These are phyloP conservation scores for Brachypterus glaber DNA, from an alignment of 2,888 invertebrate species.

Conservation along the genomic window DNA sequence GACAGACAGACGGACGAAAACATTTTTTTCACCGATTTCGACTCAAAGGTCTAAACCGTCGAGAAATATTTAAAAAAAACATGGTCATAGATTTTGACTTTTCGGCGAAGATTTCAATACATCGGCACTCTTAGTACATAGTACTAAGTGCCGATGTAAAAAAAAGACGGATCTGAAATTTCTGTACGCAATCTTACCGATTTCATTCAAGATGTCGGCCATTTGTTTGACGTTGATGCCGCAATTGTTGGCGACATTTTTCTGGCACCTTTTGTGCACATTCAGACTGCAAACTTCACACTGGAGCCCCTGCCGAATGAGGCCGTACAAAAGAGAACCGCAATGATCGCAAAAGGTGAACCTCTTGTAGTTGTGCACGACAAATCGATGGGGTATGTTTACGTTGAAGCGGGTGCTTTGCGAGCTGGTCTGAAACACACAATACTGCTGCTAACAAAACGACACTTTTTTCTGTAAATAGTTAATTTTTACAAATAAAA, in stretches of 20 bases:
- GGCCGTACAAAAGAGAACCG: slow-evolving; percentile 92
- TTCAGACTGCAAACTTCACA: slow-evolving; percentile 95
- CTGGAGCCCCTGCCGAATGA: slow-evolving; percentile 92
- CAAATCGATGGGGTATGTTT: slow-evolving; percentile 95
- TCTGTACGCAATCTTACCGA: slow-evolving; percentile 62
- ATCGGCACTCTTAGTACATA: too few relatives aligned
- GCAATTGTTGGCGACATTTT: slow-evolving; percentile 99
- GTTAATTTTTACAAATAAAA: too few relatives aligned
- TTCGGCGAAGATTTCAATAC: too few relatives aligned
- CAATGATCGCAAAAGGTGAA: slow-evolving; percentile 99
- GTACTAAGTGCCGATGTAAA: too few relatives aligned
- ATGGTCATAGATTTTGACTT: too few relatives aligned
- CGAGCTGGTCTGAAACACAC: slow-evolving; percentile 37
- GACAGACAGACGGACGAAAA: too few relatives aligned
- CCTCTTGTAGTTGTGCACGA: slow-evolving; percentile 92
- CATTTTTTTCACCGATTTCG: too few relatives aligned
- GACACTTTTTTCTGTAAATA: too few relatives aligned
- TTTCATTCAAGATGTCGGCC: slow-evolving; percentile 84
- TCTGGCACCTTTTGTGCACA: slow-evolving; percentile 97
- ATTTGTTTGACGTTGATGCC: slow-evolving; percentile 95
- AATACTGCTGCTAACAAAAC: slow-evolving; percentile 1
- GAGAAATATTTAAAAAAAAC: too few relatives aligned
- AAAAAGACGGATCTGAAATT: too few relatives aligned
- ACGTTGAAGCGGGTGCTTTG: slow-evolving; percentile 82
- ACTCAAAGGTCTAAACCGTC: too few relatives aligned